phyloP scores from a whole-genome alignment of 1,140 invertebrate species.

The Thaumatotibia leucotreta region DNA sequence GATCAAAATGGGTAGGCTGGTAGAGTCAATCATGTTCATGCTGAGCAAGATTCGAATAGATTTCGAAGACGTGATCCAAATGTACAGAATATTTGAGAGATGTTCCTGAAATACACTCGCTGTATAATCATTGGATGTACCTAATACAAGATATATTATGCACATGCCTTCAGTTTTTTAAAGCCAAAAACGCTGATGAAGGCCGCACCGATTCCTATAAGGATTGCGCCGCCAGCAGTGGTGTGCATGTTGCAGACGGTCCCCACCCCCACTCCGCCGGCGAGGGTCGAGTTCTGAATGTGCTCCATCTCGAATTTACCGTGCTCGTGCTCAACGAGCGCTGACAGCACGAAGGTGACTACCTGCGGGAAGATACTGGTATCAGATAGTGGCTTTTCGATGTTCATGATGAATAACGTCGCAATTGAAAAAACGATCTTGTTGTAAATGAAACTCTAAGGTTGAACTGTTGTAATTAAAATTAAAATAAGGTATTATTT shows the following conservation, averaged over 20 bases:
- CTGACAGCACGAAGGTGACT: conserved; percentile 89
- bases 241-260: conserved; percentile 88
- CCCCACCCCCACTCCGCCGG: conserved; percentile 85
- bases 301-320: conserved; percentile 94
- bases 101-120: background rate
- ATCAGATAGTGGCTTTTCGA: too few species aligned
- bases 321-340: conserved; percentile 80
- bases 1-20: too few species aligned
- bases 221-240: conserved; percentile 89
- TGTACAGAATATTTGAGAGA: too few species aligned
- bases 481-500: too few species aligned
- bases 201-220: conserved; percentile 89
- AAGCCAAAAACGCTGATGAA: conserved; percentile 91
- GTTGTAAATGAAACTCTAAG: too few species aligned
- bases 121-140: background rate
- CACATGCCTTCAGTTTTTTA: conserved; percentile 87
- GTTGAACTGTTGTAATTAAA: too few species aligned
- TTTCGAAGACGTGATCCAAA: too few species aligned
- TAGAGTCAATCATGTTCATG: too few species aligned
- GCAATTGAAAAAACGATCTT: too few species aligned
- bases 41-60: too few species aligned
- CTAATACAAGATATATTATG: background rate
- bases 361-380: conserved; percentile 74
- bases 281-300: conserved; percentile 93
- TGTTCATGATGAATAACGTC: too few species aligned